Evolutionary conservation across 2,888 invertebrate species (phyloP).

Genomic region (Arrhopalites spinosus): DNA sequence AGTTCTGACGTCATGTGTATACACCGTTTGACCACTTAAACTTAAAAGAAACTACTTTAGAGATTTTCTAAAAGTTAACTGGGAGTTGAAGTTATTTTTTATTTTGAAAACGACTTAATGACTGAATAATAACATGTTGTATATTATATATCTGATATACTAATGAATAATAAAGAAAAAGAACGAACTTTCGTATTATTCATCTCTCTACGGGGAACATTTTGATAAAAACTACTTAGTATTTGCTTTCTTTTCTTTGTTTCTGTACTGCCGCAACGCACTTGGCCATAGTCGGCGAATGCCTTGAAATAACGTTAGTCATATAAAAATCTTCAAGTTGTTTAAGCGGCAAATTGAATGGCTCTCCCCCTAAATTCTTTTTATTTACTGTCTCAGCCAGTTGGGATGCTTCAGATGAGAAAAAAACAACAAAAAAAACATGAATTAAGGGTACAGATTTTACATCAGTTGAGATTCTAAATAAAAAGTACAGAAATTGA

Average conservation of each 20-base stretch:
- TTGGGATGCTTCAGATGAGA: constrained; percentile 65
- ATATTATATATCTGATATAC: neutral
- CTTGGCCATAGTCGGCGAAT: constrained; percentile 98
- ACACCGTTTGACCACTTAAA: too few species aligned
- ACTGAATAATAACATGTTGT: neutral
- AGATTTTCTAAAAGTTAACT: too few species aligned
- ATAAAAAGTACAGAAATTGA: too few species aligned
- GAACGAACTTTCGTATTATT: neutral
- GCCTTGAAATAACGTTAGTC: constrained; percentile 95
- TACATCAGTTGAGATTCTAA: too few species aligned
- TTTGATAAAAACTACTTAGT: constrained; percentile 50
- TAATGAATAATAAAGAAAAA: neutral
- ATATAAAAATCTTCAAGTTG: constrained; percentile 75
- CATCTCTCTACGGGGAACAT: too few species aligned
- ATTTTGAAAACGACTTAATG: too few species aligned
- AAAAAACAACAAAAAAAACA: too few species aligned
- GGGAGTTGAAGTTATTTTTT: too few species aligned
- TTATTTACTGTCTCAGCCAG: constrained; percentile 66
- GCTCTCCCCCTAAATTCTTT: constrained; percentile 58
- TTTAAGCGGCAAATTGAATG: constrained; percentile 75
- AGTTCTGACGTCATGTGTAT: too few species aligned
- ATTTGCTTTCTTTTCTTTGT: constrained; percentile 62
- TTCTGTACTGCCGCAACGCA: constrained; percentile 90
- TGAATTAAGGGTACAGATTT: too few species aligned
- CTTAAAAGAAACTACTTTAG: too few species aligned